These are phyloP conservation scores for Pseudococcus longispinus DNA, from an alignment of 2,888 invertebrate species.

Conservation along the genomic window DNA sequence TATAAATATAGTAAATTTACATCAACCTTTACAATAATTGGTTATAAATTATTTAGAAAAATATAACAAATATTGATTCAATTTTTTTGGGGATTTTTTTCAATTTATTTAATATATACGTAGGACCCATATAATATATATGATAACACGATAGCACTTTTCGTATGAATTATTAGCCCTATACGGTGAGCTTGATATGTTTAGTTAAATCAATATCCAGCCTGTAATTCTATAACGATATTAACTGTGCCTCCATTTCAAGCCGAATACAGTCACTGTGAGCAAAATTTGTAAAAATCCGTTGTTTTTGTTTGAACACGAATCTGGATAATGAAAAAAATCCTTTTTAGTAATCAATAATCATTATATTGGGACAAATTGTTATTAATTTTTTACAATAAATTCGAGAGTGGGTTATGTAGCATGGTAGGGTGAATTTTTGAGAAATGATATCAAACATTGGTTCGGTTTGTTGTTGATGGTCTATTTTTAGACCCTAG, in stretches of 20 bases:
- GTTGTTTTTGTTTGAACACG: not conserved
- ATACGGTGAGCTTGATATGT: constrained; percentile 50
- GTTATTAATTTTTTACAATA: not conserved
- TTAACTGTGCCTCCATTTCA: constrained; percentile 27
- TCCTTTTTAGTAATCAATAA: not conserved
- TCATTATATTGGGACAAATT: not conserved
- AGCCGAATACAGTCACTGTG: constrained; percentile 23
- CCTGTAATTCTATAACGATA: constrained; percentile 16
- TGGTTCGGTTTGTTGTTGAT: not conserved
- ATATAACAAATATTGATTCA: constrained; percentile 29
- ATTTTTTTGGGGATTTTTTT: not conserved
- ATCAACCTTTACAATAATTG: constrained; percentile 19
- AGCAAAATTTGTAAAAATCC: constrained; percentile 46
- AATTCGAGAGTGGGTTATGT: no score
- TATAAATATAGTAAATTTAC: not conserved
- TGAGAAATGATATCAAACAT: no score
- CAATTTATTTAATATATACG: not conserved
- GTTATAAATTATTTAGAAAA: constrained; percentile 19
- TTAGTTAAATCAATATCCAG: constrained; percentile 17
- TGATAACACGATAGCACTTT: constrained; percentile 31
- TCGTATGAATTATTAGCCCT: constrained; percentile 31
- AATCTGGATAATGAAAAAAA: constrained; percentile 8
- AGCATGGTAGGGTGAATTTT: no score
- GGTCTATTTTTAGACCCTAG: no score
- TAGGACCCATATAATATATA: constrained; percentile 20